These are phyloP conservation scores for Polypterus senegalus DNA, from an alignment of 2,113 vertebrate genomes.

Conservation along the genomic window DNA sequence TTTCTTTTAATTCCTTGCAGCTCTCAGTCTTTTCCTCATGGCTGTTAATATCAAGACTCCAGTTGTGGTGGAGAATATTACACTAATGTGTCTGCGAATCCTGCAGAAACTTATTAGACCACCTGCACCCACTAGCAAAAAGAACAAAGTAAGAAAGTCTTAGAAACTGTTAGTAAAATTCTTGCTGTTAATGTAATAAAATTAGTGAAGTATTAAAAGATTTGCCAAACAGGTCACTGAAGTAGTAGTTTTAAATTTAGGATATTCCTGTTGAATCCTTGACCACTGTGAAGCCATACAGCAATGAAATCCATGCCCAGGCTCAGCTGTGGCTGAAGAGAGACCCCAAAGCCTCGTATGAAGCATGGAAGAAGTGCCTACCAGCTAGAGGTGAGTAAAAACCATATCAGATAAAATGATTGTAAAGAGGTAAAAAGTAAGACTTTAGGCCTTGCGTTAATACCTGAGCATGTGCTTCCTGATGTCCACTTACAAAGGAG, in stretches of 20 bases:
- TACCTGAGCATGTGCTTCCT: too few species aligned
- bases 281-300: conserved; percentile 91
- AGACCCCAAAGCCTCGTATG: conserved; percentile 89
- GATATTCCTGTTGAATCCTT: conserved; percentile 81
- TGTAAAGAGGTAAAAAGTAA: too few species aligned
- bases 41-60: conserved; percentile 96
- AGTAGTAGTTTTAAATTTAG: conserved; percentile 33
- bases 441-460: too few species aligned
- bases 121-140: conserved; percentile 93
- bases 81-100: conserved; percentile 94
- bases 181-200: too few species aligned
- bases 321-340: conserved; percentile 96
- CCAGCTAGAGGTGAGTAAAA: conserved; percentile 71
- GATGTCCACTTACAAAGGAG: conserved; percentile 24
- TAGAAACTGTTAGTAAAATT: too few species aligned
- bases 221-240: not conserved
- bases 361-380: conserved; percentile 96
- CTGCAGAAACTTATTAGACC: conserved; percentile 94
- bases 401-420: not conserved
- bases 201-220: too few species aligned
- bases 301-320: conserved; percentile 95
- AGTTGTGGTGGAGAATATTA: conserved; percentile 96
- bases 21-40: conserved; percentile 93
- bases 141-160: conserved; percentile 73
- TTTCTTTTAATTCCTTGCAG: conserved; percentile 32